Conservation (phyloP, 2,888 invertebrate species). For the Machimus atricapillus region DNA sequence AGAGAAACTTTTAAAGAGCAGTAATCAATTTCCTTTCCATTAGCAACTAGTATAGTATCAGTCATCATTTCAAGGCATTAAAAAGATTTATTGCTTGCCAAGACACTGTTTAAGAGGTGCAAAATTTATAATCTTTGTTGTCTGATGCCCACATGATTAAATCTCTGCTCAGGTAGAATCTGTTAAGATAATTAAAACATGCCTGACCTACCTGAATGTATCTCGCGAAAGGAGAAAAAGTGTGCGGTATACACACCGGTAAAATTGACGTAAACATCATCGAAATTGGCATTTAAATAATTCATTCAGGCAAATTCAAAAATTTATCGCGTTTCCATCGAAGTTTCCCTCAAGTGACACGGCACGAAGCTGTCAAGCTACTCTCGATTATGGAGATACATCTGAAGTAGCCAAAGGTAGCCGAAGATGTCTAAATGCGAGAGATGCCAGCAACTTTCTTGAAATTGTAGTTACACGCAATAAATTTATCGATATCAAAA, state of each 20-base stretch:
- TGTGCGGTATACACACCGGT: neutral
- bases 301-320: neutral
- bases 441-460: neutral
- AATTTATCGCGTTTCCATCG: neutral
- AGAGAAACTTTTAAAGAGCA: neutral
- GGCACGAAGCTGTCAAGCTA: neutral
- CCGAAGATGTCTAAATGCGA: neutral
- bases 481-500: constrained; percentile 33
- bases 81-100: neutral
- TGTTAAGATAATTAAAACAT: neutral
- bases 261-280: constrained; percentile 7
- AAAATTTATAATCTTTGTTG: neutral
- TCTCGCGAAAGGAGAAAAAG: neutral
- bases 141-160: neutral
- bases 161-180: neutral
- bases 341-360: neutral
- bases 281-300: neutral
- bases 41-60: neutral
- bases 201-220: neutral
- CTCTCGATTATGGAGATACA: constrained; percentile 18
- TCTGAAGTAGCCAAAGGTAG: neutral
- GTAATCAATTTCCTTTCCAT: neutral
- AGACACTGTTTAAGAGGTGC: neutral
- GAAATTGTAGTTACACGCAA: constrained; percentile 28
- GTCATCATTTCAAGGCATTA: neutral